Conservation (phyloP, 1,140 invertebrate genomes). For the Drosophila sp. region DNA sequence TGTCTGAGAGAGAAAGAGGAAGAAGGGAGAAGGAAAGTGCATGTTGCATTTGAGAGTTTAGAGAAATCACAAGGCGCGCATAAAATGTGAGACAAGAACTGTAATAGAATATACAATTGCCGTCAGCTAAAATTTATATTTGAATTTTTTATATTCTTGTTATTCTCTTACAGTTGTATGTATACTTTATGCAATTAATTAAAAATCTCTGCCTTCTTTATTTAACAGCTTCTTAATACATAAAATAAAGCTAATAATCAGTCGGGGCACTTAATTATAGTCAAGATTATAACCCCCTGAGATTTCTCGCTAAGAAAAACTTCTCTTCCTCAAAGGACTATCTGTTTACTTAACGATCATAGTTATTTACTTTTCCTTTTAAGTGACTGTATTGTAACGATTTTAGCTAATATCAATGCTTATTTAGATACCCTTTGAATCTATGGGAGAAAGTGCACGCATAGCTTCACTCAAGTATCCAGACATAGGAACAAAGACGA, state of each 20-base stretch:
- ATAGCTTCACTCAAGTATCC: neutral
- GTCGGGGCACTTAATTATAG: too few relatives aligned
- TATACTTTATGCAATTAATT: conserved; percentile 24
- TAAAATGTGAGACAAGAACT: conserved; percentile 63
- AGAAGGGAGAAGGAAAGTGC: neutral
- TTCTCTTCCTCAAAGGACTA: too few relatives aligned
- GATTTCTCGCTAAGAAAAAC: too few relatives aligned
- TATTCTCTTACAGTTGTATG: conserved; percentile 7
- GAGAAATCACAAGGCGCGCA: conserved; percentile 69
- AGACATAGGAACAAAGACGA: conserved; percentile 13
- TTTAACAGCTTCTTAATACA: too few relatives aligned
- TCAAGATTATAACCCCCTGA: too few relatives aligned
- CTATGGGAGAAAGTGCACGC: neutral
- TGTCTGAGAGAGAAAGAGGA: conserved; percentile 14
- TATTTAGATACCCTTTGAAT: neutral
- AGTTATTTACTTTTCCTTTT: neutral
- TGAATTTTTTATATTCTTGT: conserved; percentile 9
- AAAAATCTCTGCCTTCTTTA: too few relatives aligned
- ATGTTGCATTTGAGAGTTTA: conserved; percentile 66
- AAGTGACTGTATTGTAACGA: conserved; percentile 6
- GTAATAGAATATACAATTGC: conserved; percentile 67
- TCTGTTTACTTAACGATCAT: neutral
- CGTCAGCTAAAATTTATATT: conserved; percentile 31
- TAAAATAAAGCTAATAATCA: too few relatives aligned
- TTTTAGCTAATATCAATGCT: conserved; percentile 3